Evolutionary conservation across 2,797 vertebrate genomes (phyloP), one percentile per base, ranked within the genome.

Genomic region (Parotocinclus haroldoi): DNA sequence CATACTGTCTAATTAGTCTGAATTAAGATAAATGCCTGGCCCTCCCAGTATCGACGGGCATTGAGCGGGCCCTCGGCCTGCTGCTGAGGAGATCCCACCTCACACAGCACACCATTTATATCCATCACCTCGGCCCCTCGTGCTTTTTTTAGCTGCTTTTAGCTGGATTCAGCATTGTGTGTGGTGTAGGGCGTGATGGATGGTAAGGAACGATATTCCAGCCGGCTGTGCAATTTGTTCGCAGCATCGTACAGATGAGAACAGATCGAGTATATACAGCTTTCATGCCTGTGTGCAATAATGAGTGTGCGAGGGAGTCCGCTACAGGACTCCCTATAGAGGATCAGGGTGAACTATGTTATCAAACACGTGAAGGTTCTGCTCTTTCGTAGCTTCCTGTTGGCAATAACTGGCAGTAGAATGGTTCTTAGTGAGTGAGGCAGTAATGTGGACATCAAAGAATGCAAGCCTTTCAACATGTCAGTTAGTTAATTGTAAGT

Each of bases 21-120:
- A 91, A 91, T 92, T 89, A 90, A 91, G 89, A 91, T 83, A 75
- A 91, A 90, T 91, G 88, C 81, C 82, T 85, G 78, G 83, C 81
- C 87, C 86, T 88, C 84, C 81, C 79, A 73, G 84, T 77, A 90
- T 91, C 87, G 87, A 91, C 89, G 84, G 82, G 75, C 86, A 90
- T 91, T 69, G 87, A 91, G 80, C 84, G 73, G 81, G 86, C 82
- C 84, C 83, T 81, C 80, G 79, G 82, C 10, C 80, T 85, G 81
- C 82, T 63, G 82, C 84, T 81, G 80, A 69, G 66, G 75, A 83
- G 83, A 80, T 76, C 79, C 80, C 84, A 58, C 80, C 74, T 70
- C 3, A 70, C 78, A 77, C 83, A 76, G 76, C 85, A 87, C 84
- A 88, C 89, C 88, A 88, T 91, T 91, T 90, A 89, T 80, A 80